Evolutionary conservation across 2,888 invertebrate genomes (phyloP).

Genomic region (Teleogryllus oceanicus): DNA sequence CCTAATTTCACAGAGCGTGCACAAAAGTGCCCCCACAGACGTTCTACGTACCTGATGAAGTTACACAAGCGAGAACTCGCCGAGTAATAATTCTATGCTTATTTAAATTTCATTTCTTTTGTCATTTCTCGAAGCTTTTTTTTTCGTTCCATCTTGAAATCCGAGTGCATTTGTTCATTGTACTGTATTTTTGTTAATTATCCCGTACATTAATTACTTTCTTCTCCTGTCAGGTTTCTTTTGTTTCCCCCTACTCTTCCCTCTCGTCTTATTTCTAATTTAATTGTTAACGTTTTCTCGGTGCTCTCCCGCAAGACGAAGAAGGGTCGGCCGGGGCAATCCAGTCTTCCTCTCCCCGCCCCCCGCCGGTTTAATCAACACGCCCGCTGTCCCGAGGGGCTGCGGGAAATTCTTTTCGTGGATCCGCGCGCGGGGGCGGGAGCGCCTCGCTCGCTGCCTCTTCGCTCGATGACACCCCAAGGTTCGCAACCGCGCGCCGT

Average conservation of each 20-base stretch:
- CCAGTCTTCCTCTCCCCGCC: not conserved
- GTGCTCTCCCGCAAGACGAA: not conserved
- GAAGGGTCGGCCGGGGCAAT: not conserved
- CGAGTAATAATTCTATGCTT: no score
- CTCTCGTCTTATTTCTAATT: slow-evolving; percentile 18
- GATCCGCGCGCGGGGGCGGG: not conserved
- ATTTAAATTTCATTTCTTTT: not conserved
- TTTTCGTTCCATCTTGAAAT: not conserved
- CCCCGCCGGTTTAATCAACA: not conserved
- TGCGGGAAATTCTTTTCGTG: not conserved
- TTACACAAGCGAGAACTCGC: no score
- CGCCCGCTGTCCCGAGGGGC: not conserved
- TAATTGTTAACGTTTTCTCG: slow-evolving; percentile 6
- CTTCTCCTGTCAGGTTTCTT: slow-evolving; percentile 18
- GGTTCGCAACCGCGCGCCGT: no score
- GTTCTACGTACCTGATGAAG: no score
- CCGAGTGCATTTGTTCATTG: slow-evolving; percentile 6
- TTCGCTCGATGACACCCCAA: no score
- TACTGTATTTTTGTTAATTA: slow-evolving; percentile 10
- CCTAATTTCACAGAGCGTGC: no score
- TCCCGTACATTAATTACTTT: slow-evolving; percentile 18
- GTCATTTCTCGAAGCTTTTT: not conserved
- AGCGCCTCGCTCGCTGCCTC: no score
- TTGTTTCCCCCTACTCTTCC: not conserved
- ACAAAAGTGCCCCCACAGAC: no score